Evolutionary conservation across 2,888 invertebrate species (phyloP).

Genomic region (Rotaria socialis): DNA sequence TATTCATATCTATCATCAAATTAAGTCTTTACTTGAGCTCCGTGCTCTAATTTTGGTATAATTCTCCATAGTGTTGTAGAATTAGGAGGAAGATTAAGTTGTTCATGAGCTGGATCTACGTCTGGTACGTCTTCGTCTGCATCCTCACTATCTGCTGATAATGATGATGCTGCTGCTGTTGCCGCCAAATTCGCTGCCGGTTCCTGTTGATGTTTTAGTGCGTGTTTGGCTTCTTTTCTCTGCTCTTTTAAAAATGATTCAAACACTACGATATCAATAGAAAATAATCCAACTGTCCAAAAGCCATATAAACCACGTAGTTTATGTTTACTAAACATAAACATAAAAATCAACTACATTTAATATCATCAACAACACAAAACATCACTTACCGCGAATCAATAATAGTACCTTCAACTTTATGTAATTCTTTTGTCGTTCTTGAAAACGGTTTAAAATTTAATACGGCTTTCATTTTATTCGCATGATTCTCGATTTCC

Average conservation of each 20-base stretch:
- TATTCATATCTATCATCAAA: constrained; percentile 24
- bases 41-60: constrained; percentile 72
- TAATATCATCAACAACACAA: neutral
- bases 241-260: constrained; percentile 50
- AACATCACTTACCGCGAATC: constrained; percentile 69
- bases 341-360: too few relatives aligned
- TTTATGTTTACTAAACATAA: constrained; percentile 66
- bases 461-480: constrained; percentile 68
- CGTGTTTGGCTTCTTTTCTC: constrained; percentile 58
- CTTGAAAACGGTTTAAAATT: constrained; percentile 84
- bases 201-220: constrained; percentile 59
- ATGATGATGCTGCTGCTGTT: constrained; percentile 53
- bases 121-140: constrained; percentile 49
- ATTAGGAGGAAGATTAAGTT: constrained; percentile 64
- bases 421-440: constrained; percentile 79
- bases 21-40: constrained; percentile 67
- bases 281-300: constrained; percentile 71
- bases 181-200: constrained; percentile 51
- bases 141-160: neutral
- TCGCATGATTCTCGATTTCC: constrained; percentile 60
- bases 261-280: constrained; percentile 51
- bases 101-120: constrained; percentile 47
- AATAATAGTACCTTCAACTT: constrained; percentile 78
- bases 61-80: constrained; percentile 78
- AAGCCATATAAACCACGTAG: constrained; percentile 82